Evolutionary conservation across 2,888 invertebrate genomes (phyloP).

Genomic region (Galeruca laticollis): DNA sequence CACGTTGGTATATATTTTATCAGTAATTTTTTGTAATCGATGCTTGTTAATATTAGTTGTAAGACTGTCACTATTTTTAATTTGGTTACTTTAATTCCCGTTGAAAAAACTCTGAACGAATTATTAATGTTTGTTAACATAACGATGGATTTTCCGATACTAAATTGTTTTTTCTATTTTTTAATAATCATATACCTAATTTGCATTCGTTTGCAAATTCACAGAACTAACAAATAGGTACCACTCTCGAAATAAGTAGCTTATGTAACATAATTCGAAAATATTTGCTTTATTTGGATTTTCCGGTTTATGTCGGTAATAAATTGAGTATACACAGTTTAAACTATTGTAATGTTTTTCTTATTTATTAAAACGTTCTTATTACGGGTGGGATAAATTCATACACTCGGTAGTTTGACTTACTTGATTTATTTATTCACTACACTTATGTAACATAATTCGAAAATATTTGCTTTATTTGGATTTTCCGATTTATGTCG

Average conservation of each 20-base stretch:
- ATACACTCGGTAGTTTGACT: too few relatives aligned
- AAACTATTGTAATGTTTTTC: too few relatives aligned
- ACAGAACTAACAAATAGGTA: background rate
- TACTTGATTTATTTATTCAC: too few relatives aligned
- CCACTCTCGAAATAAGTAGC: background rate
- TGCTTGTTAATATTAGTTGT: too few relatives aligned
- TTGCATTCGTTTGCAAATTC: background rate
- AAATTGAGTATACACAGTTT: too few relatives aligned
- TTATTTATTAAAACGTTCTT: too few relatives aligned
- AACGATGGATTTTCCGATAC: background rate
- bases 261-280: background rate
- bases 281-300: background rate
- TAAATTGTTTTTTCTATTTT: background rate
- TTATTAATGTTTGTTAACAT: too few relatives aligned
- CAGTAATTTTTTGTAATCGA: too few relatives aligned
- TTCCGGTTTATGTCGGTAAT: background rate
- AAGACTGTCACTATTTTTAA: too few relatives aligned
- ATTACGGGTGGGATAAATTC: too few relatives aligned
- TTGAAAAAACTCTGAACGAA: too few relatives aligned
- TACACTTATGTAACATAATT: background rate
- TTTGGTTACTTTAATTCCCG: too few relatives aligned
- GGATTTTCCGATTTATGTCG: background rate
- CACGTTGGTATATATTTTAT: background rate
- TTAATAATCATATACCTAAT: background rate
- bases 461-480: background rate